Evolutionary conservation across 2,113 vertebrate species (phyloP), one percentile per base, ranked within the genome.

Genomic region (Oncorhynchus kisutch): DNA sequence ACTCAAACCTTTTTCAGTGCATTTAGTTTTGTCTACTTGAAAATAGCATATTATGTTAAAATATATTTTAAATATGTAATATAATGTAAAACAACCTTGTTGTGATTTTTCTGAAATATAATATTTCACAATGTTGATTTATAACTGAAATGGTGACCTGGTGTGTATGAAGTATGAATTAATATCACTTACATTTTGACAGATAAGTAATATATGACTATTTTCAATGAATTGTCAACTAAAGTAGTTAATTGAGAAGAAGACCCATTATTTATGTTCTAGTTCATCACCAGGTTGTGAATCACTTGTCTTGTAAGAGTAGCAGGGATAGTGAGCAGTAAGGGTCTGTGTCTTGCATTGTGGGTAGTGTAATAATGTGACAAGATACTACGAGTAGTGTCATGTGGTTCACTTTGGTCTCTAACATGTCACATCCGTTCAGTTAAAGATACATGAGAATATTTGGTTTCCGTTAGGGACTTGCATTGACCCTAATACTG

Each of bases 401-500:
- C 60, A 48, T 7, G 31, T 31, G 11, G 29, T 74, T 31, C 49
- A 54, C 27, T 34, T 68, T n/a, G 31, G 69, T 65, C 45, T 62
- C 14, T 25, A 59, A 59, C 51, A 48, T 76, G 73, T 70, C 72
- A 59, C 31, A 27, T 71, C 27, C 27, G 64, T 51, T 82, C 39
- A 29, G 16, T 64, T 48, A 48, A 16, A 24, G 72, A 68, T 59
- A 18, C 71, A 67, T 49, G 48, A 27, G 22, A 31, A 31, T 73
- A 67, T 74, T 70, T 67, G 27, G 48, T 49, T 77, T 67, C 2
- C 25, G 27, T 48, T 73, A 4, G 48, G 12, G 45, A 62, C 25
- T 51, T 62, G 4, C 27, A 70, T 29, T 75, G 76, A 73, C 69
- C 70, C 71, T 49, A 78, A 78, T 71, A 57, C 29, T 25, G 54